These are phyloP conservation scores for Drosophila oshimai DNA, from an alignment of 1,140 invertebrate species.

Conservation along the genomic window DNA sequence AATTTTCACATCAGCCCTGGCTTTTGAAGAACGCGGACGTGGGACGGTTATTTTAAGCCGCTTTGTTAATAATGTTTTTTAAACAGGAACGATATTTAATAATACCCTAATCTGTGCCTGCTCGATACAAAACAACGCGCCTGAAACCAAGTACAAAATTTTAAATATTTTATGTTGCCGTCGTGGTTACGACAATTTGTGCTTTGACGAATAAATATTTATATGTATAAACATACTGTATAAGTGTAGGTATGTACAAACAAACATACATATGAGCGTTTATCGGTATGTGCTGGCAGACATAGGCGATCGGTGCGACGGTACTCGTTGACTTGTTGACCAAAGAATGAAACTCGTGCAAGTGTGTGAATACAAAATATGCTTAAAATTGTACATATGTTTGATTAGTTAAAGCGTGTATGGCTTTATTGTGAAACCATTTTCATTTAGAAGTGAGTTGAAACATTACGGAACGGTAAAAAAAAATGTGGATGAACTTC, in stretches of 20 bases:
- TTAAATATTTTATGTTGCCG: not conserved
- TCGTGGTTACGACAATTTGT: conserved; percentile 11
- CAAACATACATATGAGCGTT: conserved; percentile 14
- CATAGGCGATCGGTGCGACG: conserved; percentile 6
- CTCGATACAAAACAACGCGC: not conserved
- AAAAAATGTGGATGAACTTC: not conserved
- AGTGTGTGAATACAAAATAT: not conserved
- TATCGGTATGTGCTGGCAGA: conserved; percentile 4
- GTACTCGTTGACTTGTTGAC: not conserved
- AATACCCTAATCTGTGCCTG: not conserved
- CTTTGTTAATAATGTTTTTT: not conserved
- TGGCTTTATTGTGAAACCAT: not conserved
- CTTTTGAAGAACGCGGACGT: conserved; percentile 7
- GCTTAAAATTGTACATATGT: not conserved
- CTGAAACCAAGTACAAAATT: conserved; percentile 1
- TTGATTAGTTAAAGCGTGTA: not conserved
- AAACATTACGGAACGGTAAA: not conserved
- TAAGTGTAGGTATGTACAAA: conserved; percentile 31
- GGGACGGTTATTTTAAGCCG: not conserved
- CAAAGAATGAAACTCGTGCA: not conserved
- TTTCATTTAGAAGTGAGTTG: not conserved
- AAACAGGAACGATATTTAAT: not conserved
- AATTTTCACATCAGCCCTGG: no score
- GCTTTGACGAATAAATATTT: conserved; percentile 35
- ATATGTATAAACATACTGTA: conserved; percentile 3